Conservation (phyloP, 2,113 vertebrate genomes). For the Pteropus alecto region DNA sequence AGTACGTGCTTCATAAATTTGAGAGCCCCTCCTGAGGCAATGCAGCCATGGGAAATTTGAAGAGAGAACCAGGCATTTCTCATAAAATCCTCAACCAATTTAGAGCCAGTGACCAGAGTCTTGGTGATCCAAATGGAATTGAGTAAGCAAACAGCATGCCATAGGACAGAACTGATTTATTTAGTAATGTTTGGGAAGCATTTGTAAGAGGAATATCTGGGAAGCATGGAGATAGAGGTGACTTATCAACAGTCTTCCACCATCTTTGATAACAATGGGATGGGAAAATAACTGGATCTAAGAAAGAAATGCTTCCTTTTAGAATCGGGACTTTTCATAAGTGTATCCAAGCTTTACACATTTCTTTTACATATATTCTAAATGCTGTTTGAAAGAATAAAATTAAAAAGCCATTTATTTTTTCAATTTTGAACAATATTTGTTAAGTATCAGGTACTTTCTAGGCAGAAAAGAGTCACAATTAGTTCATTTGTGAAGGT, state of each 20-base stretch:
- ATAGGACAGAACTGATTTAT: constrained; percentile 78
- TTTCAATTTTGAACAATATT: background rate
- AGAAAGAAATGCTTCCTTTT: background rate
- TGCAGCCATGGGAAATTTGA: constrained; percentile 71
- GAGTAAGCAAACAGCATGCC: constrained; percentile 58
- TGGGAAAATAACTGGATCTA: background rate
- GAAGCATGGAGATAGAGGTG: constrained; percentile 52
- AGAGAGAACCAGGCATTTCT: constrained; percentile 68
- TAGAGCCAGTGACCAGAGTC: constrained; percentile 60
- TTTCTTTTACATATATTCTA: background rate
- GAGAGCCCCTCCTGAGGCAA: constrained; percentile 22
- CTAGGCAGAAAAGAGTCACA: background rate
- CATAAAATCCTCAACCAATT: constrained; percentile 72
- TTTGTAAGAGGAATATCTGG: constrained; percentile 62
- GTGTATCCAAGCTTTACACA: background rate
- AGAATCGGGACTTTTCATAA: background rate
- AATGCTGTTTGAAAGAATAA: background rate
- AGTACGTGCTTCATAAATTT: background rate
- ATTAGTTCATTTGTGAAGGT: background rate
- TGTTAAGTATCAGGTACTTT: background rate
- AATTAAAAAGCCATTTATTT: background rate
- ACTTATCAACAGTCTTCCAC: background rate
- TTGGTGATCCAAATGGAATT: constrained; percentile 68
- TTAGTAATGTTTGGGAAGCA: constrained; percentile 74
- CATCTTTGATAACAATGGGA: background rate